These are phyloP conservation scores for Lineus longissimus DNA, from an alignment of 1,140 invertebrate genomes.

Conservation along the genomic window DNA sequence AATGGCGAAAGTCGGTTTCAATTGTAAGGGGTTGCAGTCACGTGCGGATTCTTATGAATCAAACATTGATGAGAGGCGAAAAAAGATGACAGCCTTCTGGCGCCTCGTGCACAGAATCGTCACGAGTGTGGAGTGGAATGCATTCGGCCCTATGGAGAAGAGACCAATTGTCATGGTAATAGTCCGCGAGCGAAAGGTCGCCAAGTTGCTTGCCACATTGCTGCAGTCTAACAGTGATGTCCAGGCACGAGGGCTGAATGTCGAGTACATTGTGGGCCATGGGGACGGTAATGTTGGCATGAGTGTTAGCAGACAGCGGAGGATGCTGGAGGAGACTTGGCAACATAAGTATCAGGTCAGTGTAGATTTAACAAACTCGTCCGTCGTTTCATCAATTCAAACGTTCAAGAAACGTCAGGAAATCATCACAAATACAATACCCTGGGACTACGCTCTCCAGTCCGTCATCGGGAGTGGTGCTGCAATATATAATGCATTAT, in stretches of 20 bases:
- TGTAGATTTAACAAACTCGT: too few relatives aligned
- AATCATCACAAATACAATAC: too few relatives aligned
- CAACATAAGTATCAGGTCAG: slow-evolving; percentile 23
- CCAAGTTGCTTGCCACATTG: slow-evolving; percentile 25
- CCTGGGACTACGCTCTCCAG: too few relatives aligned
- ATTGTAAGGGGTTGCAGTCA: too few relatives aligned
- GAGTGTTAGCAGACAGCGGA: slow-evolving; percentile 36
- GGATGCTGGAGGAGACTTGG: slow-evolving; percentile 35
- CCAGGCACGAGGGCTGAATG: slow-evolving; percentile 18
- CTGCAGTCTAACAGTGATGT: slow-evolving; percentile 23
- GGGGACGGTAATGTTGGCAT: slow-evolving; percentile 35
- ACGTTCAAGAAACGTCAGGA: too few relatives aligned
- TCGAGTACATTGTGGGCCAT: slow-evolving; percentile 35
- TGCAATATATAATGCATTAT: too few relatives aligned
- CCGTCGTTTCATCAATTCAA: too few relatives aligned
- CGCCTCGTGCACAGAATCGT: not conserved
- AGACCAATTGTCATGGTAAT: slow-evolving; percentile 35
- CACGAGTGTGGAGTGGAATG: not conserved
- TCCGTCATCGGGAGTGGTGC: too few relatives aligned
- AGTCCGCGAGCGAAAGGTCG: slow-evolving; percentile 34
- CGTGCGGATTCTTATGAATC: too few relatives aligned
- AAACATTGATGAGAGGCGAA: too few relatives aligned
- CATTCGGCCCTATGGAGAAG: not conserved
- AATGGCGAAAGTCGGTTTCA: too few relatives aligned
- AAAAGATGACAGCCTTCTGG: too few relatives aligned